Conservation (phyloP, 2,113 vertebrate genomes). For the Mastomys natalensis region DNA sequence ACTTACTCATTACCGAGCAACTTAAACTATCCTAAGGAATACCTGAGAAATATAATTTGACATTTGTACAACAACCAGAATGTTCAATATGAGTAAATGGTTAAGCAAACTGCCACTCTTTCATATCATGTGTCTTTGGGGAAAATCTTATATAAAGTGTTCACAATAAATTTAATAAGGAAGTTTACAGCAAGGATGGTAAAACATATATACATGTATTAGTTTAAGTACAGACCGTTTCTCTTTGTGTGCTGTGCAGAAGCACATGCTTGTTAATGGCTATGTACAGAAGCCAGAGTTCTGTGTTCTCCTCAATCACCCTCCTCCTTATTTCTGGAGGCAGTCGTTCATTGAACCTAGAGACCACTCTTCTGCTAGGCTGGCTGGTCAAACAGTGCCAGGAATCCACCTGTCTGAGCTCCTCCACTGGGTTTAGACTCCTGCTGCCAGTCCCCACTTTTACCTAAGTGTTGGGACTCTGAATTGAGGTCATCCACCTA, state of each 20-base stretch:
- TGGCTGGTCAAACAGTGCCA: not conserved
- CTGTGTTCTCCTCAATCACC: no score
- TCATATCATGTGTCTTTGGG: not conserved
- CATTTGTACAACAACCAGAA: not conserved
- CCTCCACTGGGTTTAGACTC: not conserved
- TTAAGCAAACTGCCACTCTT: conserved; percentile 39
- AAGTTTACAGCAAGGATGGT: not conserved
- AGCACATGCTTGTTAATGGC: no score
- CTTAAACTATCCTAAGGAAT: conserved; percentile 43
- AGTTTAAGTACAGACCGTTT: not conserved
- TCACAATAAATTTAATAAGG: not conserved
- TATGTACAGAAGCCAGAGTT: no score
- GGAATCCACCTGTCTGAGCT: not conserved
- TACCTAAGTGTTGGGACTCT: no score
- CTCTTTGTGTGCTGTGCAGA: not conserved
- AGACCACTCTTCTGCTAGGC: not conserved
- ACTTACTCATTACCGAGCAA: not conserved
- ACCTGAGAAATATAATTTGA: conserved; percentile 18
- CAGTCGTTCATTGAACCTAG: not conserved
- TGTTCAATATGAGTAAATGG: not conserved
- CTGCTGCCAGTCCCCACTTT: not conserved
- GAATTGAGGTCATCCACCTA: not conserved
- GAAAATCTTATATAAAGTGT: not conserved
- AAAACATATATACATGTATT: not conserved
- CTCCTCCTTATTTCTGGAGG: not conserved